Percentiles rank a stretch among this genome's conserved stretches.
These are phyloP conservation scores for Scaptodrosophila latifasciaeformis DNA, from an alignment of 2,888 invertebrate species.

Conservation along the genomic window DNA sequence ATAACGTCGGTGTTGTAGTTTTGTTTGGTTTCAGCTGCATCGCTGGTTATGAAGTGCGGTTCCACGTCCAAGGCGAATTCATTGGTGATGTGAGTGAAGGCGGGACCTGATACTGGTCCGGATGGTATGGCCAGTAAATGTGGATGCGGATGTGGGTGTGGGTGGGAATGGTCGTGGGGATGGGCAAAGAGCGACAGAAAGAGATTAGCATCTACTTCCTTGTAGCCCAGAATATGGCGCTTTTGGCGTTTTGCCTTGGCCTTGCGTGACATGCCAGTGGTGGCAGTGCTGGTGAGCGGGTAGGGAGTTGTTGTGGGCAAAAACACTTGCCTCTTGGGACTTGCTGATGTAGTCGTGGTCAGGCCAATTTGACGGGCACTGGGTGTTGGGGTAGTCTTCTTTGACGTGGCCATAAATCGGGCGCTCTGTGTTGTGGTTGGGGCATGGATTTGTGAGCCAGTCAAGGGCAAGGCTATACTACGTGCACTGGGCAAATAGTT, in stretches of 20 bases:
- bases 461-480: slow-evolving; percentile 45
- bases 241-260: slow-evolving; percentile 40
- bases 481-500: slow-evolving; percentile 52
- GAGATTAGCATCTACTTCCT: slow-evolving; percentile 64
- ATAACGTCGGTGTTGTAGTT: slow-evolving; percentile 69
- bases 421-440: background rate
- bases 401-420: slow-evolving; percentile 5
- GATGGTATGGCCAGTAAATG: slow-evolving; percentile 35
- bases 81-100: slow-evolving; percentile 48
- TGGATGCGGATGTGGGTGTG: slow-evolving; percentile 39
- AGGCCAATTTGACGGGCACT: slow-evolving; percentile 15
- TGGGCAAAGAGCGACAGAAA: slow-evolving; percentile 63
- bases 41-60: slow-evolving; percentile 49
- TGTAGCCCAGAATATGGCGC: slow-evolving; percentile 61
- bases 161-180: slow-evolving; percentile 42
- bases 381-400: slow-evolving; percentile 7
- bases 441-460: slow-evolving; percentile 44
- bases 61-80: slow-evolving; percentile 55
- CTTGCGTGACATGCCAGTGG: slow-evolving; percentile 12
- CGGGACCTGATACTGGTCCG: slow-evolving; percentile 13
- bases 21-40: slow-evolving; percentile 48
- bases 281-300: slow-evolving; percentile 13
- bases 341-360: slow-evolving; percentile 13
- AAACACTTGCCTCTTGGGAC: background rate
- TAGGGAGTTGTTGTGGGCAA: slow-evolving; percentile 8